A percentile compares a stretch with the other conserved stretches of the same genome.
phyloP scores from a whole-genome alignment of 2,113 vertebrate species.

The Eptesicus fuscus region DNA sequence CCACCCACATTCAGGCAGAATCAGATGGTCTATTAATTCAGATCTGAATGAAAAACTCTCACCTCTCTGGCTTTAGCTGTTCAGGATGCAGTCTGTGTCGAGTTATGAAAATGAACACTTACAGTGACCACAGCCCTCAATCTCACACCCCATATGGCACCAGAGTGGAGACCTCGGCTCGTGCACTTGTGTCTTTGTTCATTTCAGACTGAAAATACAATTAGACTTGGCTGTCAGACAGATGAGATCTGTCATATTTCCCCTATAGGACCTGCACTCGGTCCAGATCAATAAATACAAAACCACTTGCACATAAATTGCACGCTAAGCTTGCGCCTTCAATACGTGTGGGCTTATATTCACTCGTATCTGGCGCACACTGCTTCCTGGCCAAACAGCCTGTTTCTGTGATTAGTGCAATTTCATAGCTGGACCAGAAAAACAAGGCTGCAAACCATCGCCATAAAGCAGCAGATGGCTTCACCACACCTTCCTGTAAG shows the following conservation, averaged over 20 bases:
- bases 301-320: slow-evolving; percentile 71
- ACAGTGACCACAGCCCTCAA: slow-evolving; percentile 60
- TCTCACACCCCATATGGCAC: slow-evolving; percentile 76
- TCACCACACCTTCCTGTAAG: slow-evolving; percentile 65
- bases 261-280: slow-evolving; percentile 71
- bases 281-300: slow-evolving; percentile 78
- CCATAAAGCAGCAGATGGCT: slow-evolving; percentile 76
- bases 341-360: slow-evolving; percentile 61
- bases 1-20: slow-evolving; percentile 36
- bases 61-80: slow-evolving; percentile 46
- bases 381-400: slow-evolving; percentile 70
- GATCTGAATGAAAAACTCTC: slow-evolving; percentile 52
- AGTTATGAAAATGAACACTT: slow-evolving; percentile 65
- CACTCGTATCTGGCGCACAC: slow-evolving; percentile 56
- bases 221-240: slow-evolving; percentile 81
- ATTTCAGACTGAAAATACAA: slow-evolving; percentile 78
- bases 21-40: slow-evolving; percentile 51
- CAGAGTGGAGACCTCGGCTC: slow-evolving; percentile 50
- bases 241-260: slow-evolving; percentile 80
- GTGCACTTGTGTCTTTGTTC: slow-evolving; percentile 78
- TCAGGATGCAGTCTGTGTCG: slow-evolving; percentile 48
- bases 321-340: slow-evolving; percentile 64
- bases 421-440: slow-evolving; percentile 65
- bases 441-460: slow-evolving; percentile 52
- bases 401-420: slow-evolving; percentile 71